Evolutionary conservation across 2,888 invertebrate genomes (phyloP), one percentile per base, ranked within the genome.

Genomic region (Drosophila gaucha): DNA sequence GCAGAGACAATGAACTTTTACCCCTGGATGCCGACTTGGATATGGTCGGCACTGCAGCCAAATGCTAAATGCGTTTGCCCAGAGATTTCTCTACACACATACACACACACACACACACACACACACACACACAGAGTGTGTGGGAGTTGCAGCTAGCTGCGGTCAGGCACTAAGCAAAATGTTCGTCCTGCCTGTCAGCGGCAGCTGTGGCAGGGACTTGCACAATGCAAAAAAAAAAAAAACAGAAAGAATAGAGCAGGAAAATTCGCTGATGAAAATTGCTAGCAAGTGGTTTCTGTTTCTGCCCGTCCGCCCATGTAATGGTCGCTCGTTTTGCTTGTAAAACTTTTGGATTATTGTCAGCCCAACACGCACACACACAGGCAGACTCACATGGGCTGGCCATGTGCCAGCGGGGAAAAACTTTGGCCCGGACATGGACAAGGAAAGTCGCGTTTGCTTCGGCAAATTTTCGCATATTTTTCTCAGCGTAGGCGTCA

Each of bases 301-400:
- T 82, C 80, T 85, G 79, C 68, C 84, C 76, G 71, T 71, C 82
- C 65, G 69, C 68, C 60, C 79, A 65, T 80, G 82, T 82, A 86
- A 86, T 86, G 80, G 78, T 65, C 78, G 67, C 83, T 87, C 82
- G 82, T 86, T 83, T 84, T 74, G 82, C 86, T 84, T 86, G 83
- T 84, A 82, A 84, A 84, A 84, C 84, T 84, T 84, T 87, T 87
- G 85, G 85, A 87, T 84, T 87, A 84, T 84, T 84, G 87, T 84
- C 84, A 84, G 79, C 52, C 77, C 46, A 55, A 60, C 60, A 68
- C 62, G 52, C 54, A 39, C 38, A 39, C 41, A 46, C 51, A 52
- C 33, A 36, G 28, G 14, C 30, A 51, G 46, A 47, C 39, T 44
- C 41, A 36, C 18, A 35, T 57, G 56, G 50, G 38, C 67, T 84